Percentiles rank a stretch among this genome's conserved stretches.
phyloP scores from a whole-genome alignment of 2,797 vertebrate genomes.

The Geotrypetes seraphini region DNA sequence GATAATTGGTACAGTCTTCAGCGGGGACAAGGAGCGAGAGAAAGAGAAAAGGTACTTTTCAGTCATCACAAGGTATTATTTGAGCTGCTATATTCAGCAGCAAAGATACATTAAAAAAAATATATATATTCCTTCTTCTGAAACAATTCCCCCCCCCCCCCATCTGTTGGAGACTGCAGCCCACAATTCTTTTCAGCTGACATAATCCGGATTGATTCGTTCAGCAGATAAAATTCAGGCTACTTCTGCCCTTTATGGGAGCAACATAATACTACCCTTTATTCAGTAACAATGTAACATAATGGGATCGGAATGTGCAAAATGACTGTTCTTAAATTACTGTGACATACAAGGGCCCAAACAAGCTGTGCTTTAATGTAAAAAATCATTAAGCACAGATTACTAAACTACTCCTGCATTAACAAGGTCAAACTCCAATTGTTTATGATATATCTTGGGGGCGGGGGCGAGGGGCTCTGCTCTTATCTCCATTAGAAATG shows the following conservation, averaged over 20 bases:
- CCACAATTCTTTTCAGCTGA: constrained; percentile 98
- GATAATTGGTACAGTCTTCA: constrained; percentile 88
- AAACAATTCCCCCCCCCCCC: constrained; percentile 40
- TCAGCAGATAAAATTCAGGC: constrained; percentile 99
- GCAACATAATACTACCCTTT: constrained; percentile 97
- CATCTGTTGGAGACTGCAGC: constrained; percentile 77
- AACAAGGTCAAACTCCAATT: constrained; percentile 67
- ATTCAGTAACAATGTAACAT: constrained; percentile 97
- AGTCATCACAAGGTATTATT: constrained; percentile 68
- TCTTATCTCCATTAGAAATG: constrained; percentile 46
- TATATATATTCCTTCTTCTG: constrained; percentile 6
- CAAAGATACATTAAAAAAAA: constrained; percentile 67
- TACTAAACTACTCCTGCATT: constrained; percentile 67
- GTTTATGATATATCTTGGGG: constrained; percentile 47
- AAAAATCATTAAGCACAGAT: constrained; percentile 81
- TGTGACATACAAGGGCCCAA: constrained; percentile 79
- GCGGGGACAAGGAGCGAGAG: constrained; percentile 41
- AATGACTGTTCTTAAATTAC: constrained; percentile 91
- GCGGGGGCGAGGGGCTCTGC: too few species aligned
- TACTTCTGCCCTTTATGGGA: constrained; percentile 96
- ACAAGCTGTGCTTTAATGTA: constrained; percentile 74
- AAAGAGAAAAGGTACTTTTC: constrained; percentile 64
- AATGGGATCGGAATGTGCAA: constrained; percentile 96
- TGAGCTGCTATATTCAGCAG: constrained; percentile 57
- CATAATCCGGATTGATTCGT: constrained; percentile 99